Conservation (phyloP, 2,888 invertebrate genomes). For the Nomada ferruginata region DNA sequence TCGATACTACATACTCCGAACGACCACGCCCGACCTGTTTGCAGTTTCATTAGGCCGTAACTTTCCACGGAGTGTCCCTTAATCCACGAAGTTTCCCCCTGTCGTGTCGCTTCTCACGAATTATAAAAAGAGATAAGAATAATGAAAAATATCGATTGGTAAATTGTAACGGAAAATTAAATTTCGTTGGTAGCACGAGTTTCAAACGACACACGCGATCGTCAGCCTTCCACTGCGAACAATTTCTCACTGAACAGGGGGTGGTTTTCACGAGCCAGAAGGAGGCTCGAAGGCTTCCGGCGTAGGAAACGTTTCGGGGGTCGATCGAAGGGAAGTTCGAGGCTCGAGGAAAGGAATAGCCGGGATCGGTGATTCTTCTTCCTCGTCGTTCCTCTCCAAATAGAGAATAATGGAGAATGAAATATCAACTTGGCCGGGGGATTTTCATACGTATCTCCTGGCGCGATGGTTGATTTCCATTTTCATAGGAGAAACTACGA, state of each 20-base stretch:
- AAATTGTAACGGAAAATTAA: not conserved
- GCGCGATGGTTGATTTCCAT: conserved; percentile 56
- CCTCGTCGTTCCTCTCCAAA: conserved; percentile 34
- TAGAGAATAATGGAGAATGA: conserved; percentile 54
- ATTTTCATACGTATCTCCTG: conserved; percentile 48
- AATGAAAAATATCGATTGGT: no score
- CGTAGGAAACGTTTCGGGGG: conserved; percentile 7
- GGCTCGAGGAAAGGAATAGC: conserved; percentile 17
- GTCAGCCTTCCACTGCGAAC: not conserved
- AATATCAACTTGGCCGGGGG: conserved; percentile 50
- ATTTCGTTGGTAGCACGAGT: not conserved
- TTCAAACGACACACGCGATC: not conserved
- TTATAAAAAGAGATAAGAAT: not conserved
- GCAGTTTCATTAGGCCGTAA: conserved; percentile 49
- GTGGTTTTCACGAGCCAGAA: not conserved
- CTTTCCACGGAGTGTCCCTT: conserved; percentile 49
- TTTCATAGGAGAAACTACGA: conserved; percentile 50
- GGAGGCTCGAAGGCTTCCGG: conserved; percentile 5
- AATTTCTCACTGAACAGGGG: conserved; percentile 2
- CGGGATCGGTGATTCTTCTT: conserved; percentile 42
- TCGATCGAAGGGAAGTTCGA: conserved; percentile 41
- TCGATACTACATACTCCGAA: conserved; percentile 39
- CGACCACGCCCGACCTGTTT: conserved; percentile 42
- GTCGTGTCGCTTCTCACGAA: not conserved
- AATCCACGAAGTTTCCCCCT: conserved; percentile 35